A percentile compares a stretch with the other conserved stretches of the same genome.
phyloP scores from a whole-genome alignment of 2,113 vertebrate genomes.

The Egretta garzetta region DNA sequence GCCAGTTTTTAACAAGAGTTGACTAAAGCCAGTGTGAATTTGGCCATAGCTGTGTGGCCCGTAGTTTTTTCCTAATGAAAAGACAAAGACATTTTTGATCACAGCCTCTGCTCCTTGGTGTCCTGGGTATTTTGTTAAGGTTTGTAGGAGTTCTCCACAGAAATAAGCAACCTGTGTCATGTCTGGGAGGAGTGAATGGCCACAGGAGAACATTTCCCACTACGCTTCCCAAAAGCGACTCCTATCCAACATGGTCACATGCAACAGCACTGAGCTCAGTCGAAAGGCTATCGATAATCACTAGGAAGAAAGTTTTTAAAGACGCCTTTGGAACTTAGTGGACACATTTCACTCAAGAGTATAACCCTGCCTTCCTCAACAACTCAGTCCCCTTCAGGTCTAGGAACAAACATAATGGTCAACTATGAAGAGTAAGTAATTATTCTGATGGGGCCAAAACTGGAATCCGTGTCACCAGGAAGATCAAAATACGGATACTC shows the following conservation, averaged over 20 bases:
- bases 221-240: not conserved
- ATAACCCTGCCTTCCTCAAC: not conserved
- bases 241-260: not conserved
- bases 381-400: not conserved
- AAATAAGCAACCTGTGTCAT: not conserved
- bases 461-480: not conserved
- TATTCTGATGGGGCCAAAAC: not conserved
- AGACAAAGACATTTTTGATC: not conserved
- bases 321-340: not conserved
- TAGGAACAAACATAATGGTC: not conserved
- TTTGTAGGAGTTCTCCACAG: not conserved
- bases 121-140: not conserved
- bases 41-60: not conserved
- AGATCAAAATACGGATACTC: not conserved
- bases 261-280: not conserved
- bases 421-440: not conserved
- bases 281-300: not conserved
- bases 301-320: not conserved
- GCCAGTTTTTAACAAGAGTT: not conserved
- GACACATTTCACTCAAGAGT: not conserved
- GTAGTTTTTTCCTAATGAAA: not conserved
- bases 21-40: not conserved
- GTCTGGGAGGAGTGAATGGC: not conserved
- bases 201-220: not conserved
- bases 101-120: not conserved